Percentiles rank a stretch among this genome's conserved stretches.
Evolutionary conservation across 2,113 vertebrate genomes (phyloP).

Genomic region (Rhinopomastus cyanomelas): DNA sequence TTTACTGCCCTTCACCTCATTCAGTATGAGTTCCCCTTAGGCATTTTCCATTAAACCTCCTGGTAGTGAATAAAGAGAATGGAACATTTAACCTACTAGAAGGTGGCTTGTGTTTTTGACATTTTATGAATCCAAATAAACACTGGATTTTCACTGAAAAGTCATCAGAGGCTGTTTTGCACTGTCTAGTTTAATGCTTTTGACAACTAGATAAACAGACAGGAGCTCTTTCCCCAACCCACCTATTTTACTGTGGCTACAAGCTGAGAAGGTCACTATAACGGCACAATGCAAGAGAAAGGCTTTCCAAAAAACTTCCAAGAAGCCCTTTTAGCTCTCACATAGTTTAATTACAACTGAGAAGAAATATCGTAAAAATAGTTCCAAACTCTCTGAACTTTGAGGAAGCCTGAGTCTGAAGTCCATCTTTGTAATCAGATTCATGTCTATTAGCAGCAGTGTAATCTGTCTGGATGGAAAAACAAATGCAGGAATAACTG

Average conservation of each 20-base stretch:
- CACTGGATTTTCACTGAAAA: background rate
- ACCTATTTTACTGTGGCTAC: background rate
- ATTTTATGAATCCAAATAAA: background rate
- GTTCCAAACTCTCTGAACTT: background rate
- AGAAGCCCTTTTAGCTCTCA: background rate
- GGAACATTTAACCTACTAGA: background rate
- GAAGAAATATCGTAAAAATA: background rate
- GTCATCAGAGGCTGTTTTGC: background rate
- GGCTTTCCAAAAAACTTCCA: background rate
- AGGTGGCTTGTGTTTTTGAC: background rate
- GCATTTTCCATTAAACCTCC: background rate
- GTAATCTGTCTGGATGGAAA: constrained; percentile 12
- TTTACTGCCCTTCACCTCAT: background rate
- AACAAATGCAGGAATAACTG: constrained; percentile 22
- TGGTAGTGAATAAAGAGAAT: background rate
- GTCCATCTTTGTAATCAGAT: background rate
- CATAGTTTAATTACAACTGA: background rate
- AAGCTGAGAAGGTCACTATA: background rate
- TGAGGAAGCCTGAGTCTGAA: background rate
- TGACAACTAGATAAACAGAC: background rate
- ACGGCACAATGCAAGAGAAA: background rate
- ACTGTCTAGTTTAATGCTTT: background rate
- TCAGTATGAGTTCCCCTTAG: background rate
- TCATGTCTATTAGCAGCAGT: constrained; percentile 8
- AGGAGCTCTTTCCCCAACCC: background rate